Percentiles rank a stretch among this genome's conserved stretches.
Conservation (phyloP, 2,888 invertebrate genomes). For the Seira ritae region DNA sequence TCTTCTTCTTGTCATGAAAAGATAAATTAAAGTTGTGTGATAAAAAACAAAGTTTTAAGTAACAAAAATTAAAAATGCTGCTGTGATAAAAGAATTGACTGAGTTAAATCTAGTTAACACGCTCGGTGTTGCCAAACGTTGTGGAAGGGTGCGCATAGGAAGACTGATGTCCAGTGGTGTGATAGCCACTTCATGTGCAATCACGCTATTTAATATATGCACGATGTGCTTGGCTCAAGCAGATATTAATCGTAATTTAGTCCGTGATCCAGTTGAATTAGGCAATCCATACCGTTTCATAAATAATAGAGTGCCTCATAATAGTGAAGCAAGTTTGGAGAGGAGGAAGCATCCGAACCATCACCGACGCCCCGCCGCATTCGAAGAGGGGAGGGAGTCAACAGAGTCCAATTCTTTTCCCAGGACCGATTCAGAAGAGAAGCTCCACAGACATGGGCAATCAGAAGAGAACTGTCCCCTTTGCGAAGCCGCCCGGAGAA, state of each 20-base stretch:
- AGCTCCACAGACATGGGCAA: neutral
- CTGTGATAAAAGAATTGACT: no score
- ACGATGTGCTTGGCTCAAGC: conserved; percentile 33
- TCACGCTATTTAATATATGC: conserved; percentile 37
- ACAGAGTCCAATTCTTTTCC: neutral
- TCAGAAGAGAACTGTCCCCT: conserved; percentile 39
- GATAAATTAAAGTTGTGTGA: no score
- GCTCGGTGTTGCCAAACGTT: no score
- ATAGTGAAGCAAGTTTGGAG: neutral
- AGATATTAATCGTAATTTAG: conserved; percentile 50
- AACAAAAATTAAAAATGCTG: no score
- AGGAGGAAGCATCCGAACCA: conserved; percentile 48
- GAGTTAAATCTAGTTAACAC: no score
- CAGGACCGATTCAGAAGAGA: neutral
- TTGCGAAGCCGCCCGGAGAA: conserved; percentile 47
- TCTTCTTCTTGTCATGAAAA: no score
- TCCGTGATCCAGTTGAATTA: conserved; percentile 52
- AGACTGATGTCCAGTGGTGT: conserved; percentile 27
- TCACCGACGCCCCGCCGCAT: conserved; percentile 5
- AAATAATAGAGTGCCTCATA: neutral
- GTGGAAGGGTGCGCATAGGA: conserved; percentile 40
- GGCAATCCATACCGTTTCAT: conserved; percentile 49
- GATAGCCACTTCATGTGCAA: conserved; percentile 17
- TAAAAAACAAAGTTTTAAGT: no score
- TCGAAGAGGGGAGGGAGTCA: conserved; percentile 4